Base-by-base conservation (phyloP, 2,888 invertebrate genomes). In the Anoplius nigerrimus region DNA sequence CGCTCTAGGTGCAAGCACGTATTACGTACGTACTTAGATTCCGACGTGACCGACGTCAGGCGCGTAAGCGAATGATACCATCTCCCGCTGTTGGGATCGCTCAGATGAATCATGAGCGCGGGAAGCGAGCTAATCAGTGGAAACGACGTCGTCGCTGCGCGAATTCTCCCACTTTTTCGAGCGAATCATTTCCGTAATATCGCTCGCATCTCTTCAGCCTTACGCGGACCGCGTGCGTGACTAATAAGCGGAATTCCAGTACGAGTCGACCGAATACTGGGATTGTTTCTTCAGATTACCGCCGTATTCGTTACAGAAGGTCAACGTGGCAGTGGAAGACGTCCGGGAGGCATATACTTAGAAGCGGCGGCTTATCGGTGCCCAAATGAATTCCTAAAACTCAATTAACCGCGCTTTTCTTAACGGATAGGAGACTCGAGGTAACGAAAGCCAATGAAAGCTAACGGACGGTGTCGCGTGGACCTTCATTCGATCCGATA, bases 371-470 rank as follows among this genome's bases (percentile, higher is more conserved):
- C 66, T 82, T 85, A 85, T 84, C 85, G 74, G 22, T 69, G 60
- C 71, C 75, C 65, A 81, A 82, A 82, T 79, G 84, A 84, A 83
- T 85, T 84, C 84, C 82, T 74, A 80, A 85, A 84, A 84, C 81
- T 81, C 81, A 84, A 84, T 85, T 83, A 84, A 82, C 80, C 77
- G 75, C 73, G 69, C 69, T 69, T 69, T 68, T 66, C 67, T 78
- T 71, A 77, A 69, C 76, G 43, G 64, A 55, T 60, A 59, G 57
- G 27, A 48, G 65, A 22, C 34, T 20, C 53, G 51, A 60, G 45
- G 55, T 62, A 43, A 56, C 74, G 79, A 80, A 80, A 78, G 79
- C 73, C 70, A 78, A 69, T 72, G 72, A 69, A 69, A 68, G 71
- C n/a, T n/a, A n/a, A 76, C 48, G 59, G 52, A 56, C 61, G 60